Base-by-base conservation (phyloP, 2,113 vertebrate species). In the Macaca mulatta region DNA sequence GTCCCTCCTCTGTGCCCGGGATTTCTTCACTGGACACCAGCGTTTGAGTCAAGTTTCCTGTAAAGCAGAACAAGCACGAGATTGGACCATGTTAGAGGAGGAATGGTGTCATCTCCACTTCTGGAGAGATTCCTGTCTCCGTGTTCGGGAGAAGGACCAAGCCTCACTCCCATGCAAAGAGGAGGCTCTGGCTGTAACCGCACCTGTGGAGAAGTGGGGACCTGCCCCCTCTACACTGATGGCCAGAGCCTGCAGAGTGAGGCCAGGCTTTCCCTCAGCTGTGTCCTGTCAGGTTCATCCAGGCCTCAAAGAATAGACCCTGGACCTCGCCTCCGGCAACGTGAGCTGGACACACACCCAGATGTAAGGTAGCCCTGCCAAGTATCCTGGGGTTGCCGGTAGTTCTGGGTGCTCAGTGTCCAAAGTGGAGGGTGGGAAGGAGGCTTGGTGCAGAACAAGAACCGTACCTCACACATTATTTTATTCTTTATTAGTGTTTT, bases 331-430 rank as follows among this genome's bases (percentile, higher is more conserved):
- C 23, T 57, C n/a, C 16, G 7, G 52, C 8, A 12, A 25, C 0
- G 8, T 59, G 11, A 59, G 22, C 80, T 17, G 23, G 52, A 30
- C 25, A 35, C n/a, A 40, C 52, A 52, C 3, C 13, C n/a, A 27
- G 52, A 40, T 9, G 13, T 80, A 22, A 59, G 80, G n/a, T 57
- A 8, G 52, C 4, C 22, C 57, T 11, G 57, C 3, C 32, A 23
- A 1, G 14, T 3, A 0, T 55, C 50, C 50, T 80, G 52, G 8
- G 30, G 27, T 1, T 30, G 32, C 57, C 23, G 0, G 23, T 59
- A 3, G 57, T 59, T 59, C 57, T 59, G 57, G 57, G 57, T 25
- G 23, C 23, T 59, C 23, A 59, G 57, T 59, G 57, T 59, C 23
- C 22, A 23, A 0, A 25, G 57, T 0, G 23, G 57, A 59, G 23